Evolutionary conservation across 2,888 invertebrate genomes (phyloP).

Genomic region (Galeopsomyia nigrocyanea): DNA sequence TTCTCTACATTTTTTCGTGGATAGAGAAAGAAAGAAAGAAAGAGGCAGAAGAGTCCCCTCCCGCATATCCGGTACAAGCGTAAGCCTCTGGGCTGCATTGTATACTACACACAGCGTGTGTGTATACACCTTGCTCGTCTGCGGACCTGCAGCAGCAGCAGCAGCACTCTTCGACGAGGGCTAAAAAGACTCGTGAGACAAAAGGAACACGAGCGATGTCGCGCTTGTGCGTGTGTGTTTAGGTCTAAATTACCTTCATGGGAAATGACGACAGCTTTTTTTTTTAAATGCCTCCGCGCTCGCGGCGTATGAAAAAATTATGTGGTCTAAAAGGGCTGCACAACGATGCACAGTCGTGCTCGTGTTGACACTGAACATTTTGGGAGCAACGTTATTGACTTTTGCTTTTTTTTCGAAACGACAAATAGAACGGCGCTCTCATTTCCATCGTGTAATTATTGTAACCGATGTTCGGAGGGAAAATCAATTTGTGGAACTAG

Average conservation of each 20-base stretch:
- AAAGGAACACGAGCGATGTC: neutral
- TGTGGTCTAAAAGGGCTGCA: too few relatives aligned
- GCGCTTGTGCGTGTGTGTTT: conserved; percentile 29
- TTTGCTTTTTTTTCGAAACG: too few relatives aligned
- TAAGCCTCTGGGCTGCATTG: neutral
- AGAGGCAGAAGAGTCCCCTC: neutral
- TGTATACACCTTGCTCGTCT: neutral
- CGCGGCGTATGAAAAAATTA: too few relatives aligned
- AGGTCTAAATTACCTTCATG: conserved; percentile 31
- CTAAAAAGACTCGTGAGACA: neutral
- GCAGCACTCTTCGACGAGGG: neutral
- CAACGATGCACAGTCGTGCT: too few relatives aligned
- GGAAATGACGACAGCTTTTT: conserved; percentile 16
- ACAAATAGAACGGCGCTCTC: too few relatives aligned
- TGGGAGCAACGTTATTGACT: too few relatives aligned
- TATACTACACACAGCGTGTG: conserved; percentile 13
- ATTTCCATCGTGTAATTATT: too few relatives aligned
- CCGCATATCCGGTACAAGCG: conserved; percentile 26
- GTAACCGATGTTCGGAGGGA: too few relatives aligned
- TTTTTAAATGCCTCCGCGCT: too few relatives aligned
- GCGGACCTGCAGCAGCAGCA: conserved; percentile 23
- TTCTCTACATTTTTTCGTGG: neutral
- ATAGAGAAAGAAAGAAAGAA: too few relatives aligned
- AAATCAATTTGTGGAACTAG: too few relatives aligned
- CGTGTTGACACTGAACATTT: too few relatives aligned